A percentile compares a stretch with the other conserved stretches of the same genome.
Conservation (phyloP, 2,888 invertebrate species). For the Cantharis flavilabris region DNA sequence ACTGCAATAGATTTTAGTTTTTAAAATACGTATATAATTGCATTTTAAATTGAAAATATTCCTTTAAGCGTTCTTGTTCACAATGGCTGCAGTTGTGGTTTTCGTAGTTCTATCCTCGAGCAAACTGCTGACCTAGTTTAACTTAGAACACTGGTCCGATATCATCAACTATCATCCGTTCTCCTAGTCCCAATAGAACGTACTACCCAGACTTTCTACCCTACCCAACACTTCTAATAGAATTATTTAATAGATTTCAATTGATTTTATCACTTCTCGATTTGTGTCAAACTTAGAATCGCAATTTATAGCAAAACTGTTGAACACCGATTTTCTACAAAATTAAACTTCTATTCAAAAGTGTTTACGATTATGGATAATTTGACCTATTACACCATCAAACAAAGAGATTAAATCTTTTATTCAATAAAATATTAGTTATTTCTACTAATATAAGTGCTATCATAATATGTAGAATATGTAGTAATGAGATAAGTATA, state of each 20-base stretch:
- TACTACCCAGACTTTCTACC: conserved; percentile 4
- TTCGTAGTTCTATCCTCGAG: conserved; percentile 13
- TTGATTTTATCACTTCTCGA: conserved; percentile 36
- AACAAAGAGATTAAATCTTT: neutral
- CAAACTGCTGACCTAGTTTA: conserved; percentile 6
- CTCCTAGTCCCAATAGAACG: conserved; percentile 7
- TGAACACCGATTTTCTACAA: conserved; percentile 23
- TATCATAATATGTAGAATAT: too few species aligned
- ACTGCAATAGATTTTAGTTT: neutral
- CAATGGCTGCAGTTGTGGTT: conserved; percentile 5
- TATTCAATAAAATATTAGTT: neutral
- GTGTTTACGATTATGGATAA: neutral
- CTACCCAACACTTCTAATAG: conserved; percentile 31
- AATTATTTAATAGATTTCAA: conserved; percentile 36
- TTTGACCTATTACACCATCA: neutral
- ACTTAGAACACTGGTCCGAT: conserved; percentile 13
- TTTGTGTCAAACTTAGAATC: conserved; percentile 31
- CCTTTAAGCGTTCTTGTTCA: neutral
- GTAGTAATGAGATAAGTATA: too few species aligned
- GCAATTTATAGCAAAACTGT: conserved; percentile 28
- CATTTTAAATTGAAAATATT: neutral
- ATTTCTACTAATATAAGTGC: too few species aligned
- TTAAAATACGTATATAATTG: neutral
- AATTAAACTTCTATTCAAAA: conserved; percentile 1
- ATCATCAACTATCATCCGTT: conserved; percentile 14